Conservation (phyloP, 2,888 invertebrate genomes). For the Sepiola atlantica region DNA sequence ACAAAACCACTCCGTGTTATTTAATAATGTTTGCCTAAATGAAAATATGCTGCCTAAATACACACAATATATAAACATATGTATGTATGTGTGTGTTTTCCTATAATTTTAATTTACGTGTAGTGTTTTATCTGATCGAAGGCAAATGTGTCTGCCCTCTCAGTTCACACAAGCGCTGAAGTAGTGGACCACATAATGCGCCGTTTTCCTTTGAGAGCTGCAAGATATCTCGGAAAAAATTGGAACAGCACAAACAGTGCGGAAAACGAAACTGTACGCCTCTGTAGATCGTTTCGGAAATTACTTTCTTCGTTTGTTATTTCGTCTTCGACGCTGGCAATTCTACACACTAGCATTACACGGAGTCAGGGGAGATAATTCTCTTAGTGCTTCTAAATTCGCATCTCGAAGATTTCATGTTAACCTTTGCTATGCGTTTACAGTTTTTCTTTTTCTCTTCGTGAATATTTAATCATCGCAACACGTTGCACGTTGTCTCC, state of each 20-base stretch:
- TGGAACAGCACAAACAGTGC: neutral
- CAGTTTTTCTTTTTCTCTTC: neutral
- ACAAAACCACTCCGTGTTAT: no score
- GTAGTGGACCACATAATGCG: neutral
- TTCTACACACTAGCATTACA: neutral
- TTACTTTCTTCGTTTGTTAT: neutral
- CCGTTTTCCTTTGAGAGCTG: neutral
- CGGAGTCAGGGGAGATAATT: neutral
- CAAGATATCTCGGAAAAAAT: neutral
- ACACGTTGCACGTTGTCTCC: neutral
- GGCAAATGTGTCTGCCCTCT: no score
- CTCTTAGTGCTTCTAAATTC: neutral
- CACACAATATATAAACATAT: no score
- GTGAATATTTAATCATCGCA: neutral
- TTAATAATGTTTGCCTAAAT: no score
- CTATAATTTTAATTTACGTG: no score
- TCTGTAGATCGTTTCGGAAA: neutral
- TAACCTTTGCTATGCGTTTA: neutral
- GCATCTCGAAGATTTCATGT: neutral
- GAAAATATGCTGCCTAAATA: no score
- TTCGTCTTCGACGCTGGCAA: neutral
- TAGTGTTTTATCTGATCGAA: no score
- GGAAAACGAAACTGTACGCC: neutral
- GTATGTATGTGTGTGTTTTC: no score
- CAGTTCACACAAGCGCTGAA: neutral